Evolutionary conservation across 2,113 vertebrate genomes (phyloP).

Genomic region (Cephalopterus ornatus): DNA sequence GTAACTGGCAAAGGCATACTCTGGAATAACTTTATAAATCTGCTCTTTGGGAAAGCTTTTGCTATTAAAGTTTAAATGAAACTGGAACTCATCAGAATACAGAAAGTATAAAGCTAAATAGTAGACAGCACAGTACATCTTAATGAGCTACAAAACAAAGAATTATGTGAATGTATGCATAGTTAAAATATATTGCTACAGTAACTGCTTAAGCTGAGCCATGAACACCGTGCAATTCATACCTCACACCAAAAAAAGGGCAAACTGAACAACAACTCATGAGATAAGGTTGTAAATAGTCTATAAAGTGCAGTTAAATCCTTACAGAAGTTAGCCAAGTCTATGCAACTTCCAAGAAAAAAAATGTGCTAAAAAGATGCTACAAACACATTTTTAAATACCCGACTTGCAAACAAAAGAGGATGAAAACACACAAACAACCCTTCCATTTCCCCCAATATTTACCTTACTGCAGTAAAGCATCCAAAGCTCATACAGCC

Average conservation of each 20-base stretch:
- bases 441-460: not conserved
- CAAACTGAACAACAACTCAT: not conserved
- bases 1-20: not conserved
- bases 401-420: not conserved
- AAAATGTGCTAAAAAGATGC: not conserved
- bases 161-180: not conserved
- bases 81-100: not conserved
- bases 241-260: not conserved
- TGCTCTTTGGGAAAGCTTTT: not conserved
- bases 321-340: not conserved
- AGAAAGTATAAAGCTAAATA: not conserved
- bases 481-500: constrained; percentile 98
- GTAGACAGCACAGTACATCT: not conserved
- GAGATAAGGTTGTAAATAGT: not conserved
- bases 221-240: not conserved
- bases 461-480: constrained; percentile 95
- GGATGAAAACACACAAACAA: not conserved
- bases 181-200: not conserved
- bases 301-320: not conserved
- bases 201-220: not conserved
- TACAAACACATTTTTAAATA: not conserved
- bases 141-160: not conserved
- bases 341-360: not conserved
- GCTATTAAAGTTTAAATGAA: not conserved
- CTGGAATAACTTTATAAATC: not conserved